Conservation (phyloP, 1,140 invertebrate genomes). For the Sminthurides bifidus region DNA sequence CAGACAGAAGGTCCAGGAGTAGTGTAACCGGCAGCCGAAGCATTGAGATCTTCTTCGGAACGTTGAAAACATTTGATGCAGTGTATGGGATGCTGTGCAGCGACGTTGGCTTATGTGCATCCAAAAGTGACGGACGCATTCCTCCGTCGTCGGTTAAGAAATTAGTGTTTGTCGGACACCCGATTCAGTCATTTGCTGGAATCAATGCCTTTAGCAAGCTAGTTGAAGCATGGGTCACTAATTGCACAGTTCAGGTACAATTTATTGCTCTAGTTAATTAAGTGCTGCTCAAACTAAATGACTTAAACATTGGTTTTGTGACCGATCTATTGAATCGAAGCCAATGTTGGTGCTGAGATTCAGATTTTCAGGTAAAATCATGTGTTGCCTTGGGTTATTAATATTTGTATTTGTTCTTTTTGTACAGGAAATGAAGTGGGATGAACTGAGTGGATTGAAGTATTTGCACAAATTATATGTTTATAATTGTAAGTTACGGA, state of each 20-base stretch:
- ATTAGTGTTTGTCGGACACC: constrained; percentile 24
- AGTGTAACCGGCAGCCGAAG: constrained; percentile 12
- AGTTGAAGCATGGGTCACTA: constrained; percentile 19
- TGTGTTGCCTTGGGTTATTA: background rate
- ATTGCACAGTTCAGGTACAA: constrained; percentile 19
- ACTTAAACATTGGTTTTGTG: too few relatives aligned
- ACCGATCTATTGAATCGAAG: too few relatives aligned
- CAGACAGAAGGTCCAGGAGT: too few relatives aligned
- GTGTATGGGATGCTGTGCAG: constrained; percentile 16
- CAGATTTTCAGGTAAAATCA: too few relatives aligned
- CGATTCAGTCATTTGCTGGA: constrained; percentile 11
- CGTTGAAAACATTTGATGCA: constrained; percentile 6
- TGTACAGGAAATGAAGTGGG: constrained; percentile 10
- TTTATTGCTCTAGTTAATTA: too few relatives aligned
- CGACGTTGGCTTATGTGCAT: too few relatives aligned
- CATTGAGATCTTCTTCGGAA: constrained; percentile 25
- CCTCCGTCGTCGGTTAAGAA: constrained; percentile 15
- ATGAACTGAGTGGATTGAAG: constrained; percentile 13
- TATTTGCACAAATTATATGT: constrained; percentile 18
- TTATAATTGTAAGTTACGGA: constrained; percentile 14
- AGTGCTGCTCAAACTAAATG: too few relatives aligned
- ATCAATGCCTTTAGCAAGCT: constrained; percentile 19
- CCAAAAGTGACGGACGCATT: too few relatives aligned
- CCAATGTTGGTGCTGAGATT: too few relatives aligned
- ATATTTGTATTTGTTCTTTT: background rate